Base-by-base conservation (phyloP, 2,888 invertebrate genomes). In the Mermis nigrescens region DNA sequence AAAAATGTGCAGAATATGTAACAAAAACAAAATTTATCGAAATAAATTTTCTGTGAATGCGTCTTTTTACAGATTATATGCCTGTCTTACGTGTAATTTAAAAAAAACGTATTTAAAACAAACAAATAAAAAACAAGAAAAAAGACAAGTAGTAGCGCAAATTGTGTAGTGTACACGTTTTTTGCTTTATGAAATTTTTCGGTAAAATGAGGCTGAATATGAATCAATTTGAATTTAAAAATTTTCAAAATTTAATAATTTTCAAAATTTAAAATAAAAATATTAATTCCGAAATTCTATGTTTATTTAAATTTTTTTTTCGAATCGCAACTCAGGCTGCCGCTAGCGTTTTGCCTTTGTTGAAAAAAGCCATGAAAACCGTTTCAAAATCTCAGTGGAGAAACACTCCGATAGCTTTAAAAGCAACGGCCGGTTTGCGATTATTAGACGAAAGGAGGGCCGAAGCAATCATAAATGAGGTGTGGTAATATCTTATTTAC, bases 391-490 rank as follows among this genome's bases (percentile, higher is more conserved):
- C 81, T 55, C 80, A 83, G 70, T 83, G 89, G 79, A 70, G 75
- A 0, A 75, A 77, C 24, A 89, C 94, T 0, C 88, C 91, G 0
- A 74, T 95, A 2, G 81, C 84, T 1, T 79, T 95, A 64, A 85
- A 86, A 72, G 95, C 94, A 1, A 95, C 95, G 0, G 95, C 94
- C 28, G 95, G 94, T 1, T 74, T 89, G 45, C 75, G 88, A 57
- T 74, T 87, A 38, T 73, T 88, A 58, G 82, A 83, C 0, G 76
- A 77, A 1, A 77, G 79, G 32, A 80, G 83, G 69, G 83, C 85
- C 0, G 77, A 81, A 31, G 78, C 77, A 52, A 78, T 94, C 52
- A 75, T 94, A 1, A 79, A 81, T 56, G 80, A 83, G 56, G 86
- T 88, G 31, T 59, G 63, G n/a, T n/a, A n/a, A n/a, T n/a, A n/a